Percentiles rank a stretch among this genome's conserved stretches.
phyloP scores from a whole-genome alignment of 2,888 invertebrate genomes.

The Apeira syringaria region DNA sequence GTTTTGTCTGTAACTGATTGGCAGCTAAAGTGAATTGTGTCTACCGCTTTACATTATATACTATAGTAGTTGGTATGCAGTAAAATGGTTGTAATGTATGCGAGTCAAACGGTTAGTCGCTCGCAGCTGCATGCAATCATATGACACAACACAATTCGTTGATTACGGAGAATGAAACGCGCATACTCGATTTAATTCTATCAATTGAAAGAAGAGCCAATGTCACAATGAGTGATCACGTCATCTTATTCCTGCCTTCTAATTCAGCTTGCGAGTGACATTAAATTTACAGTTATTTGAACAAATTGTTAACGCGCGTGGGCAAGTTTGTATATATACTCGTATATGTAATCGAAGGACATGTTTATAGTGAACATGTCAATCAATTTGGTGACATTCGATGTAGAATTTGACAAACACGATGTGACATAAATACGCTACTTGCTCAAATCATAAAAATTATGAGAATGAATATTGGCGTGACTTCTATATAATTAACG shows the following conservation, averaged over 20 bases:
- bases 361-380: constrained; percentile 2
- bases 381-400: constrained; percentile 12
- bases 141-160: constrained; percentile 28
- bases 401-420: constrained; percentile 9
- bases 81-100: background rate
- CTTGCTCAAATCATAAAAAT: too few relatives aligned
- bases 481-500: background rate
- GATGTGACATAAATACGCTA: background rate
- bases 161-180: constrained; percentile 53
- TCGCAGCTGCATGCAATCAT: constrained; percentile 31
- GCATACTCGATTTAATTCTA: constrained; percentile 62
- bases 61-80: background rate
- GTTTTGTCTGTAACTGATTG: constrained; percentile 4
- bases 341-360: constrained; percentile 16
- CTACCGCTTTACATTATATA: too few relatives aligned
- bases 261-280: constrained; percentile 14
- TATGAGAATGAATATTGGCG: background rate
- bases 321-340: background rate
- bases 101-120: background rate
- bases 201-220: constrained; percentile 55
- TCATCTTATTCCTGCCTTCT: constrained; percentile 1
- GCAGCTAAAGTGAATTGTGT: constrained; percentile 2
- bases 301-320: constrained; percentile 20
- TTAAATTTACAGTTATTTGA: constrained; percentile 20
- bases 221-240: constrained; percentile 30